Conservation (phyloP, 2,797 vertebrate genomes). For the Centroberyx gerrardi region DNA sequence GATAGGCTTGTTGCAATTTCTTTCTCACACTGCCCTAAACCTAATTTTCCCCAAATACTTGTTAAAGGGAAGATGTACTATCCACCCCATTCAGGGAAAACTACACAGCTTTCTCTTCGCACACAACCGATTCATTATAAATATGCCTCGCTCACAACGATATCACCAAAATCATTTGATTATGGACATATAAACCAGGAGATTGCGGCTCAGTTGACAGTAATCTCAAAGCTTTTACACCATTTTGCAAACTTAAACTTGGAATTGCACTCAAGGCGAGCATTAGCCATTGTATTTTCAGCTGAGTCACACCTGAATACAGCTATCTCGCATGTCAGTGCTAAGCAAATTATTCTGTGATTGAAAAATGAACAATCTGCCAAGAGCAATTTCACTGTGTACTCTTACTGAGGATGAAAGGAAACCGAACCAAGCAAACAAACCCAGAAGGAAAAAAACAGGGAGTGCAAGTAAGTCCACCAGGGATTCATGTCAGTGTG, state of each 20-base stretch:
- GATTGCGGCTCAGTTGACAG: constrained; percentile 15
- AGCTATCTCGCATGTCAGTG: constrained; percentile 51
- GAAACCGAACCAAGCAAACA: constrained; percentile 57
- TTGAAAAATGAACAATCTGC: constrained; percentile 56
- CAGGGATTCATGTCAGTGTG: constrained; percentile 52
- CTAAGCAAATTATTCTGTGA: constrained; percentile 66
- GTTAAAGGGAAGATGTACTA: background rate
- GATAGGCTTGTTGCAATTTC: constrained; percentile 9
- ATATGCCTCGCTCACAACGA: constrained; percentile 20
- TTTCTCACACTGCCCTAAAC: background rate
- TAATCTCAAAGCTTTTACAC: constrained; percentile 48
- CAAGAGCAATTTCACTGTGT: constrained; percentile 52
- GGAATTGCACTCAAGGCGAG: constrained; percentile 34
- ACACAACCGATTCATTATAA: constrained; percentile 1
- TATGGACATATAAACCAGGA: constrained; percentile 27
- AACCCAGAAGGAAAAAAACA: constrained; percentile 41
- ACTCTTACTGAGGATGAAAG: constrained; percentile 65
- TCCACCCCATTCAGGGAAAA: constrained; percentile 4
- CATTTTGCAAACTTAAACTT: constrained; percentile 50
- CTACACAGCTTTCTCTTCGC: background rate
- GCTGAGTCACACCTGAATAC: constrained; percentile 61
- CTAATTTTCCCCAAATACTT: constrained; percentile 5
- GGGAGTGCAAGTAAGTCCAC: constrained; percentile 12
- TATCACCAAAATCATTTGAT: constrained; percentile 30
- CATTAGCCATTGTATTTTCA: constrained; percentile 50